Base-by-base conservation (phyloP, 1,140 invertebrate genomes). In the Chymomyza costata region DNA sequence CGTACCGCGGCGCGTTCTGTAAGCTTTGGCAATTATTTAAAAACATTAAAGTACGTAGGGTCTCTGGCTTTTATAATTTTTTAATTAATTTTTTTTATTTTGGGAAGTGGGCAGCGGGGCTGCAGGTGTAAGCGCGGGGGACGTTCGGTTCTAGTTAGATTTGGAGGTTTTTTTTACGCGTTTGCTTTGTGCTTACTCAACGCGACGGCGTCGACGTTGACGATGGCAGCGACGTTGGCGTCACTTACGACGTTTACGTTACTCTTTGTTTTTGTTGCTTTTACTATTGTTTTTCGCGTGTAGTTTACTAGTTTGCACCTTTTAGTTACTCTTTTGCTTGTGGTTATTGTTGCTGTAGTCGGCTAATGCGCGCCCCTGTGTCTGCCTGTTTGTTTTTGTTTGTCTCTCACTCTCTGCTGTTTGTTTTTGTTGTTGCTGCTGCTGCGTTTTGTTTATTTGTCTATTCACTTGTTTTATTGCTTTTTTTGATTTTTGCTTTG, bases 391-490 rank as follows among this genome's bases (percentile, higher is more conserved):
- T 15, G 11, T 34, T 13, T 34, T 32, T 32, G 25, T 49, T 25
- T 21, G 47, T 41, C 50, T 37, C 46, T 37, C 37, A 10, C 15
- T 31, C 21, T 32, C 11, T 40, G 35, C 18, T 34, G 46, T 18
- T 28, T 14, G n/a, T 41, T 25, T 41, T 19, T 41, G 14, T 28
- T 51, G 49, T 51, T 50, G 55, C 39, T 48, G 49, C 30, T 65
- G 47, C 57, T 62, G 62, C 58, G 48, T 62, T 65, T 65, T 67
- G 65, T 65, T 67, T 67, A 59, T 65, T 65, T 65, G 65, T 65
- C 43, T 48, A 38, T 80, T 78, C 67, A 80, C 64, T 78, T 80
- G 74, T 73, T 78, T 68, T 66, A 6, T 51, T 52, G 52, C 57
- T 55, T 63, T 58, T 40, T 43, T 46, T 28, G 5, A 28, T 28